phyloP scores from a whole-genome alignment of 2,888 invertebrate genomes.

The Cosmia pyralina region DNA sequence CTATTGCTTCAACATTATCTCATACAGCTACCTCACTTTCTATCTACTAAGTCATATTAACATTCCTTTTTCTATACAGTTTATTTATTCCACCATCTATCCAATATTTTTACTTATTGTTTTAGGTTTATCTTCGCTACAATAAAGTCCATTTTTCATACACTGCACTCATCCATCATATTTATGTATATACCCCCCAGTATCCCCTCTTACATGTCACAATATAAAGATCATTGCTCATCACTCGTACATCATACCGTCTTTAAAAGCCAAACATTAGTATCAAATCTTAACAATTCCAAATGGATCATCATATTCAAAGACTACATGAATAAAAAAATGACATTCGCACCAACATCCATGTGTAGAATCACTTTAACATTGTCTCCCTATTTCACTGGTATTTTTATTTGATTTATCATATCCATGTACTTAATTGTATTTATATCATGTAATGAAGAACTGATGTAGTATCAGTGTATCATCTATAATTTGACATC shows the following conservation, averaged over 20 bases:
- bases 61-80: slow-evolving; percentile 52
- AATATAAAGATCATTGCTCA: slow-evolving; percentile 76
- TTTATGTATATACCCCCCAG: slow-evolving; percentile 77
- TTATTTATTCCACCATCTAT: slow-evolving; percentile 57
- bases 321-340: slow-evolving; percentile 86
- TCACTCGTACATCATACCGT: slow-evolving; percentile 72
- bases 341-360: slow-evolving; percentile 86
- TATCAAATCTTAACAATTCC: slow-evolving; percentile 72
- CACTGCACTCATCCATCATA: slow-evolving; percentile 79
- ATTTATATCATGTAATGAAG: slow-evolving; percentile 29
- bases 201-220: slow-evolving; percentile 75
- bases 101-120: slow-evolving; percentile 80
- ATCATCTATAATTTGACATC: slow-evolving; percentile 66
- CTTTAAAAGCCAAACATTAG: slow-evolving; percentile 71
- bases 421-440: slow-evolving; percentile 20
- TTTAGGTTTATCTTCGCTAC: slow-evolving; percentile 89
- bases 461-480: slow-evolving; percentile 42
- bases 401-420: slow-evolving; percentile 79
- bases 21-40: slow-evolving; percentile 57
- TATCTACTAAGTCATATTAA: slow-evolving; percentile 52
- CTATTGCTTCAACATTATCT: slow-evolving; percentile 60
- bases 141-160: slow-evolving; percentile 79
- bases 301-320: slow-evolving; percentile 83
- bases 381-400: slow-evolving; percentile 85
- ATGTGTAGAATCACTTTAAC: slow-evolving; percentile 85